Evolutionary conservation across 2,888 invertebrate species (phyloP).

Genomic region (Graphium colonna): DNA sequence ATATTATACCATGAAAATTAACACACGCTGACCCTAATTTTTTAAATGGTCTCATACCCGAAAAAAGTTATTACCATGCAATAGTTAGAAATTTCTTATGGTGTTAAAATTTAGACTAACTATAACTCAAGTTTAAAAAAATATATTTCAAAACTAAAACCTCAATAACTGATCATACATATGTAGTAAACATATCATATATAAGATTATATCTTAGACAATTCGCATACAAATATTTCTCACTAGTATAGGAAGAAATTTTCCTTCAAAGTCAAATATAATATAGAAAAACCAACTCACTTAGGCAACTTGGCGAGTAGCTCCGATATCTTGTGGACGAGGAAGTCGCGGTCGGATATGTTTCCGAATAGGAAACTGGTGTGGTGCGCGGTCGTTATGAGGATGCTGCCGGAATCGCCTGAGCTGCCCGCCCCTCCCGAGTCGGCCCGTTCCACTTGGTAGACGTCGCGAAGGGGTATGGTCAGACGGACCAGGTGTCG

Average conservation of each 20-base stretch:
- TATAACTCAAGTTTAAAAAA: background rate
- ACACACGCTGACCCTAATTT: background rate
- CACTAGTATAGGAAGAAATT: too few relatives aligned
- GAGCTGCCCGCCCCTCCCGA: conserved; percentile 83
- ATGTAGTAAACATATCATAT: too few relatives aligned
- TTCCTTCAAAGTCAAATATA: too few relatives aligned
- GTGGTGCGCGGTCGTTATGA: conserved; percentile 90
- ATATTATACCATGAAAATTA: background rate
- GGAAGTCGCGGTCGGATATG: conserved; percentile 92
- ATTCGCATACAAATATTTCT: too few relatives aligned
- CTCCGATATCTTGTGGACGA: conserved; percentile 94
- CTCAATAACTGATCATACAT: background rate
- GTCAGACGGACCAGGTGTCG: conserved; percentile 91
- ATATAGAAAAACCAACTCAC: too few relatives aligned
- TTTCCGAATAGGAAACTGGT: conserved; percentile 93
- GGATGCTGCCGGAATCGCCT: conserved; percentile 82
- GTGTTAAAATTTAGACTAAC: too few relatives aligned
- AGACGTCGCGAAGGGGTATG: conserved; percentile 91
- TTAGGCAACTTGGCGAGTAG: conserved; percentile 85
- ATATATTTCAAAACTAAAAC: too few relatives aligned
- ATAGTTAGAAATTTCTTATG: too few relatives aligned
- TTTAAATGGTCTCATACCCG: too few relatives aligned
- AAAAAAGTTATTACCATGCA: too few relatives aligned
- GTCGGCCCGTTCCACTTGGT: conserved; percentile 88
- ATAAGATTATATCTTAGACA: too few relatives aligned